Percentiles rank a stretch among this genome's conserved stretches.
Evolutionary conservation across 2,797 vertebrate species (phyloP).

Genomic region (Darevskia nairensis): DNA sequence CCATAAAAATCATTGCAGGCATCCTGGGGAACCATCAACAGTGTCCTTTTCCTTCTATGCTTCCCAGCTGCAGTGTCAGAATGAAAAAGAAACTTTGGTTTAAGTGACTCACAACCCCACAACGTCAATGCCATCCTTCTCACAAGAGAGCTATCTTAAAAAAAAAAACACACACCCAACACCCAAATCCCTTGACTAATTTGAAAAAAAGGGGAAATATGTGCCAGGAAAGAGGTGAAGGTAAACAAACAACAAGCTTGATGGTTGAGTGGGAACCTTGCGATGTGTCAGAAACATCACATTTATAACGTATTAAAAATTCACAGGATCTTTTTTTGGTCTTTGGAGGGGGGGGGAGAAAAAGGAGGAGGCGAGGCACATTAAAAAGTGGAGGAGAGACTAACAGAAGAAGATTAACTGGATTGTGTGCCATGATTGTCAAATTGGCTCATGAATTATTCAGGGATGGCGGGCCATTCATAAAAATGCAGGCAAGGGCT

Average conservation of each 20-base stretch:
- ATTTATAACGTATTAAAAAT: constrained; percentile 76
- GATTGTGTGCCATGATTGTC: constrained; percentile 56
- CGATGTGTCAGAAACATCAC: constrained; percentile 49
- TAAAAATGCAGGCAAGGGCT: constrained; percentile 38
- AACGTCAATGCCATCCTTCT: neutral
- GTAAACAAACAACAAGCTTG: constrained; percentile 34
- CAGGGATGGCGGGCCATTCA: constrained; percentile 32
- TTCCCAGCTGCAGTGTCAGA: constrained; percentile 4
- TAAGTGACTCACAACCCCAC: constrained; percentile 14
- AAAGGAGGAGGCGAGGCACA: neutral
- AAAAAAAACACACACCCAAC: constrained; percentile 57
- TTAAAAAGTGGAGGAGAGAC: constrained; percentile 49
- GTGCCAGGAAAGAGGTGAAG: constrained; percentile 19
- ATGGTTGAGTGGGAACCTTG: constrained; percentile 55
- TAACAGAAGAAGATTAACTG: constrained; percentile 60
- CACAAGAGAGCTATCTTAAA: constrained; percentile 67
- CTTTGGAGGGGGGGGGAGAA: constrained; percentile 42
- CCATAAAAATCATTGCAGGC: neutral
- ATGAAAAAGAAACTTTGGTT: constrained; percentile 20
- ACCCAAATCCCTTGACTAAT: constrained; percentile 61
- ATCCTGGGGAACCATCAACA: neutral
- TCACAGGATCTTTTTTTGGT: constrained; percentile 37
- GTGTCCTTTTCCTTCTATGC: neutral
- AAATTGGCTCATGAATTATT: constrained; percentile 64
- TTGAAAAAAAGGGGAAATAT: constrained; percentile 46